Conservation (phyloP, 2,113 vertebrate species). For the Clinocottus analis region DNA sequence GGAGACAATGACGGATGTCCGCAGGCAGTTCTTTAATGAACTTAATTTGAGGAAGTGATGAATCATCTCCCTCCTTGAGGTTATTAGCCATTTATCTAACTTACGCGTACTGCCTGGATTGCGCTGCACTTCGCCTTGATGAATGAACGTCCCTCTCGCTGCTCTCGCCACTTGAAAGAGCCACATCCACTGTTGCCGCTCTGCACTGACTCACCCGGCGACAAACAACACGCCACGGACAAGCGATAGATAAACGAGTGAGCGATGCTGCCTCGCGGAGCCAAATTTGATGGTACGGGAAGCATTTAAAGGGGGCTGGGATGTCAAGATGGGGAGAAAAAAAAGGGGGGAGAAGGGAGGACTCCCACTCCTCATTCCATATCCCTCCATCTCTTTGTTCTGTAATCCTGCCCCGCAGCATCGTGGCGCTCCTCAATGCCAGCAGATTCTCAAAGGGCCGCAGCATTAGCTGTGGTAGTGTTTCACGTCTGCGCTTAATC, state of each 20-base stretch:
- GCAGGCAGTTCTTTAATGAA: slow-evolving; percentile 61
- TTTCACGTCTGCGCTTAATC: slow-evolving; percentile 71
- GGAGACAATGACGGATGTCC: slow-evolving; percentile 67
- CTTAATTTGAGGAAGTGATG: slow-evolving; percentile 73
- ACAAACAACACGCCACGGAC: slow-evolving; percentile 31
- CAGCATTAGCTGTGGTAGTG: slow-evolving; percentile 57
- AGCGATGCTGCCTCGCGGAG: slow-evolving; percentile 7
- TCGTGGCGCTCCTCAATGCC: slow-evolving; percentile 53
- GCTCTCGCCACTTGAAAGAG: slow-evolving; percentile 25
- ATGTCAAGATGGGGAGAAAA: slow-evolving; percentile 57
- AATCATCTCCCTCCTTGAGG: slow-evolving; percentile 69
- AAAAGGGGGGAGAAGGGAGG: neutral
- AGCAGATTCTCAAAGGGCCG: slow-evolving; percentile 66
- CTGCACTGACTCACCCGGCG: slow-evolving; percentile 24
- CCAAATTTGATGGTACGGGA: slow-evolving; percentile 15
- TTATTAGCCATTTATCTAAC: slow-evolving; percentile 74
- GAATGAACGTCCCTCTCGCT: slow-evolving; percentile 55
- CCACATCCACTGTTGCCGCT: slow-evolving; percentile 29
- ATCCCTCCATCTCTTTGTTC: slow-evolving; percentile 76
- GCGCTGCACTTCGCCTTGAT: slow-evolving; percentile 58
- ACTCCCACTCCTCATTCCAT: slow-evolving; percentile 54
- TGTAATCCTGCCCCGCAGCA: slow-evolving; percentile 73
- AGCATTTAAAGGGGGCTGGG: slow-evolving; percentile 50
- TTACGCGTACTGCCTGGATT: slow-evolving; percentile 53
- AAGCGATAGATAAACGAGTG: slow-evolving; percentile 12